Evolutionary conservation across 2,113 vertebrate species (phyloP).

Genomic region (Ictalurus furcatus): DNA sequence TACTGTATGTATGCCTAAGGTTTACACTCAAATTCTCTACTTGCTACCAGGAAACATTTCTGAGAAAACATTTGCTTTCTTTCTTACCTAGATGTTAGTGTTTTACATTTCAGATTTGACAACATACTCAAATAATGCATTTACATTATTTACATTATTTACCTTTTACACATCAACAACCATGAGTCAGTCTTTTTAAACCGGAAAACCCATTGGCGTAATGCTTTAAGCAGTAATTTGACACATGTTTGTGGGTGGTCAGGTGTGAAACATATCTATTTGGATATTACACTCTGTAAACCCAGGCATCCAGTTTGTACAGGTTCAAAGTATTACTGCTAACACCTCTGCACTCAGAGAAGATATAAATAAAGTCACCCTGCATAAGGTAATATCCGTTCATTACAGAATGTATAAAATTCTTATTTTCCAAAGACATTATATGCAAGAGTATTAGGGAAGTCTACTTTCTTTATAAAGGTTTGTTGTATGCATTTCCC

Average conservation of each 20-base stretch:
- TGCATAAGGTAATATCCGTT: not conserved
- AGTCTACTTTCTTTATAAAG: not conserved
- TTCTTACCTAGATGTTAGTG: not conserved
- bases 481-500: not conserved
- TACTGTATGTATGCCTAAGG: not conserved
- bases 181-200: not conserved
- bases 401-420: not conserved
- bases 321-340: not conserved
- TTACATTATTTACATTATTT: not conserved
- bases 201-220: not conserved
- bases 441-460: not conserved
- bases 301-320: not conserved
- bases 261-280: slow-evolving; percentile 8
- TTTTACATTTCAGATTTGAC: not conserved
- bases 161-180: not conserved
- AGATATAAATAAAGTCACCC: not conserved
- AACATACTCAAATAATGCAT: not conserved
- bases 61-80: not conserved
- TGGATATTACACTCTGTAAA: slow-evolving; percentile 6
- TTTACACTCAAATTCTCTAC: not conserved
- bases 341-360: not conserved
- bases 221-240: slow-evolving; percentile 1
- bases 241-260: not conserved
- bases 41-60: not conserved
- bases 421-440: not conserved